A percentile compares a stretch with the other conserved stretches of the same genome.
phyloP scores from a whole-genome alignment of 1,140 invertebrate genomes.

The Babylonia areolata region DNA sequence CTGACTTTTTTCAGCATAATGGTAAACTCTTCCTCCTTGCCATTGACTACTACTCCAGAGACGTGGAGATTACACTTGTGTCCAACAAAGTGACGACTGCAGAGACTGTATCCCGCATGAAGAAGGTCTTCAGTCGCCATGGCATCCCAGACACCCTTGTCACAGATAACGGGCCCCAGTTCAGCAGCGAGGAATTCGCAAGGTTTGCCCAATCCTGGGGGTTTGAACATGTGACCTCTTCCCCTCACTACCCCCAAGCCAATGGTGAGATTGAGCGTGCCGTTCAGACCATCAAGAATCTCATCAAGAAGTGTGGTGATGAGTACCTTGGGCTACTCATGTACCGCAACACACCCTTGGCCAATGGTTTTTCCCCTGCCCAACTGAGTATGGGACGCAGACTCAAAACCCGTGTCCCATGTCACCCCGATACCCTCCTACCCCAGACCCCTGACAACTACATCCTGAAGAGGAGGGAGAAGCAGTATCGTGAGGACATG shows the following conservation, averaged over 20 bases:
- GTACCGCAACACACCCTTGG: background rate
- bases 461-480: too few species aligned
- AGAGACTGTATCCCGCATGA: too few species aligned
- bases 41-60: too few species aligned
- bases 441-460: background rate
- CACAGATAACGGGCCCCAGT: conserved; percentile 1
- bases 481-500: too few species aligned
- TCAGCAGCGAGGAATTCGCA: background rate
- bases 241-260: background rate
- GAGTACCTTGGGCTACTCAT: background rate
- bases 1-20: conserved; percentile 39
- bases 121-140: too few species aligned
- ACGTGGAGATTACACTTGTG: too few species aligned
- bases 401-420: background rate
- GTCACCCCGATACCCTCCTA: background rate
- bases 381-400: background rate
- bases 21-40: too few species aligned
- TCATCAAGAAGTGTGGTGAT: too few species aligned
- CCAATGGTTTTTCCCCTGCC: background rate
- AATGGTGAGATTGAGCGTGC: too few species aligned
- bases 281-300: too few species aligned
- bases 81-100: too few species aligned
- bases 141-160: too few species aligned
- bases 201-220: background rate
- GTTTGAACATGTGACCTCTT: background rate